These are phyloP conservation scores for Stenodera caucasica DNA, from an alignment of 2,888 invertebrate species.

Conservation along the genomic window DNA sequence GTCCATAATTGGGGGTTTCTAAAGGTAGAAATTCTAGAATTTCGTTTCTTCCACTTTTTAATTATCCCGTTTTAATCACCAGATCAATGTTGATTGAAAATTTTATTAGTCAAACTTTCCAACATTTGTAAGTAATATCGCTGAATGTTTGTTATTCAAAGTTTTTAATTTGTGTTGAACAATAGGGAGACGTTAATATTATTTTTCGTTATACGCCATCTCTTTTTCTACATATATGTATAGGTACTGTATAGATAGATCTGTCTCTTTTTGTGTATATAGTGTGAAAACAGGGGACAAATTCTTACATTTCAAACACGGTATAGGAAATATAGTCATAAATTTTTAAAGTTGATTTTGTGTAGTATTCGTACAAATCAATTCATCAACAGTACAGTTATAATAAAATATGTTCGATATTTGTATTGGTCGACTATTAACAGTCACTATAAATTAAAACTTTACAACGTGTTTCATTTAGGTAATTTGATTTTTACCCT, in stretches of 20 bases:
- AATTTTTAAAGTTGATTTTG: conserved; percentile 51
- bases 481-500: conserved; percentile 56
- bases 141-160: conserved; percentile 40
- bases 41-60: neutral
- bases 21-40: too few relatives aligned
- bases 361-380: conserved; percentile 43
- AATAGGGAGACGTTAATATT: conserved; percentile 45
- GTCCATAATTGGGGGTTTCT: too few relatives aligned
- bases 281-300: conserved; percentile 9
- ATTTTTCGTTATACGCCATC: neutral
- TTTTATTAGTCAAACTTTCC: conserved; percentile 4
- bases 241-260: too few relatives aligned
- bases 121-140: conserved; percentile 4
- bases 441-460: conserved; percentile 53
- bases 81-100: conserved; percentile 1
- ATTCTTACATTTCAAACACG: conserved; percentile 36
- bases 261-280: neutral
- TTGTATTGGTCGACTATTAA: conserved; percentile 43
- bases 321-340: conserved; percentile 47
- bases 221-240: neutral
- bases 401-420: conserved; percentile 38
- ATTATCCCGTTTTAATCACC: neutral
- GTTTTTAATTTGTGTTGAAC: conserved; percentile 50
- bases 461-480: conserved; percentile 57
- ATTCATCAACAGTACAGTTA: conserved; percentile 35